Conservation (phyloP, 2,888 invertebrate genomes). For the Aquatica leii region DNA sequence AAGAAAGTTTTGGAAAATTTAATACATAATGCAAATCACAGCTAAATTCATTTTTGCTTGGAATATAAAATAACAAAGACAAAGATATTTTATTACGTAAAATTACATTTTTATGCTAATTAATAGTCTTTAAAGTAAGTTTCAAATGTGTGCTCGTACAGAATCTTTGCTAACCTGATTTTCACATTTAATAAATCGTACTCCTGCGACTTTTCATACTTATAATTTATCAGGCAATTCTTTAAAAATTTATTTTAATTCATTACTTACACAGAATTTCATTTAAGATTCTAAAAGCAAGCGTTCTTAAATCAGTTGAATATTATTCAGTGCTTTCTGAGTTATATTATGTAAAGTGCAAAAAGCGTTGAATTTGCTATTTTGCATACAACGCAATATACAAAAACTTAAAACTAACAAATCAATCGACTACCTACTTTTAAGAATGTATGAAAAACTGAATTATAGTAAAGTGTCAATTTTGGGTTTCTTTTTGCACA, state of each 20-base stretch:
- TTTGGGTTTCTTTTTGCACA: too few species aligned
- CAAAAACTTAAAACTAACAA: too few species aligned
- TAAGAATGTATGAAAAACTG: too few species aligned
- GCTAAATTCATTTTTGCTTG: constrained; percentile 27
- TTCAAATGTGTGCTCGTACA: constrained; percentile 16
- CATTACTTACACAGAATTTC: background rate
- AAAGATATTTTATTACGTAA: constrained; percentile 19
- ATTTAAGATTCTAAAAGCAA: too few species aligned
- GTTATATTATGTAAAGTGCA: too few species aligned
- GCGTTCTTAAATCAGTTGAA: too few species aligned
- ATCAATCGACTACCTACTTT: too few species aligned
- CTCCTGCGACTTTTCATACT: background rate
- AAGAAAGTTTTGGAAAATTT: constrained; percentile 26
- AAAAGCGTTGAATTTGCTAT: too few species aligned
- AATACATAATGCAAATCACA: constrained; percentile 36
- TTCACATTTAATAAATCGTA: constrained; percentile 21
- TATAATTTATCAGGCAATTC: constrained; percentile 5
- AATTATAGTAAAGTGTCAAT: too few species aligned
- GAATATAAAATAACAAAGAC: constrained; percentile 30
- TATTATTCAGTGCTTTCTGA: too few species aligned
- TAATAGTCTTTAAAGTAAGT: constrained; percentile 25
- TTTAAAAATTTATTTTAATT: constrained; percentile 10
- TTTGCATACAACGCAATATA: too few species aligned
- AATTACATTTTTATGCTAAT: constrained; percentile 35
- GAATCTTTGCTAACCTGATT: constrained; percentile 13